Percentiles rank a stretch among this genome's conserved stretches.
Evolutionary conservation across 2,888 invertebrate genomes (phyloP).

Genomic region (Rhagonycha lutea): DNA sequence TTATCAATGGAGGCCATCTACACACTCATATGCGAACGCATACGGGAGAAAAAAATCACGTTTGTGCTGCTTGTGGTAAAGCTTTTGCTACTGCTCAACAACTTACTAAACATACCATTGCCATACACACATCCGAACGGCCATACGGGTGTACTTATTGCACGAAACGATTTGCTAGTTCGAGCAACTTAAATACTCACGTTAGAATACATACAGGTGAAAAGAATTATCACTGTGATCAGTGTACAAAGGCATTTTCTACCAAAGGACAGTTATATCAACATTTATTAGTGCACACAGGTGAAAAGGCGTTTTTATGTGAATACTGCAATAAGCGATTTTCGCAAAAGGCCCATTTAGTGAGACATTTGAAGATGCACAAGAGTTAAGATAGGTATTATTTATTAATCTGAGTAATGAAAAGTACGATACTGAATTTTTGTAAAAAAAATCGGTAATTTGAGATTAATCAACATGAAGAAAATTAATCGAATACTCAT

Average conservation of each 20-base stretch:
- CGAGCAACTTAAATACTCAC: conserved; percentile 54
- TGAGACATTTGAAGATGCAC: conserved; percentile 53
- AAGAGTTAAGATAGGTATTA: conserved; percentile 33
- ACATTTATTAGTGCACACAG: conserved; percentile 54
- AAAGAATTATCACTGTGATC: conserved; percentile 54
- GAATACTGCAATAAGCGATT: conserved; percentile 54
- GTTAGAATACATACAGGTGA: conserved; percentile 54
- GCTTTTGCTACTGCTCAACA: conserved; percentile 55
- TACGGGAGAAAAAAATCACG: conserved; percentile 55
- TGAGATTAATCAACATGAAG: background rate
- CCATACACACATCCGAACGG: conserved; percentile 52
- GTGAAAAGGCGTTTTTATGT: conserved; percentile 54
- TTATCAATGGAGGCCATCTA: conserved; percentile 54
- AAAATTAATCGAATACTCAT: background rate
- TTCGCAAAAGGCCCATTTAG: conserved; percentile 54
- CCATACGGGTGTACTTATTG: conserved; percentile 54
- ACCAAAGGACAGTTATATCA: conserved; percentile 55
- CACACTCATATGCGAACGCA: conserved; percentile 56
- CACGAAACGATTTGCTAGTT: conserved; percentile 53
- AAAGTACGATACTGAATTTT: background rate
- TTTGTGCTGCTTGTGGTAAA: conserved; percentile 53
- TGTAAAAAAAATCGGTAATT: background rate
- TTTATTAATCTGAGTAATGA: background rate
- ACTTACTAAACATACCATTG: conserved; percentile 54
- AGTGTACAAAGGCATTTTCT: conserved; percentile 53